Evolutionary conservation across 2,888 invertebrate species (phyloP).

Genomic region (Agonopterix subpropinquella): DNA sequence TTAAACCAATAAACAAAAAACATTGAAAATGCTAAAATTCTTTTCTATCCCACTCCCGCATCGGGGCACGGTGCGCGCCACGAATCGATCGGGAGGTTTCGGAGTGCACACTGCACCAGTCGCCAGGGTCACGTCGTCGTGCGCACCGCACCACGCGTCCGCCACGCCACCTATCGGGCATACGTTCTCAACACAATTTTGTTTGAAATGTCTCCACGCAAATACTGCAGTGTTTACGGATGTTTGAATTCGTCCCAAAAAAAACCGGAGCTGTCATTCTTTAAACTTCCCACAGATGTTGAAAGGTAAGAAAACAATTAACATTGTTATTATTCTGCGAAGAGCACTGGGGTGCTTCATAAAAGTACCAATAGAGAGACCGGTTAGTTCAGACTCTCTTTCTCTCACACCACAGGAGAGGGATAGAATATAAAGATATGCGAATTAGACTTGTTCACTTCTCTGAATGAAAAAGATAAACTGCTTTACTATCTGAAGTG

Average conservation of each 20-base stretch:
- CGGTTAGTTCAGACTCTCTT: no score
- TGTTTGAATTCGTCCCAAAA: not conserved
- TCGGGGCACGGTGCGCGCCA: no score
- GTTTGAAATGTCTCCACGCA: not conserved
- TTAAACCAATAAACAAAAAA: no score
- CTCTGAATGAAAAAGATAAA: no score
- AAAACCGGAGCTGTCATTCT: conserved; percentile 3
- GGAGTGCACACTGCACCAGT: no score
- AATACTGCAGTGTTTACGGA: conserved; percentile 1
- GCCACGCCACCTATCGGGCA: not conserved
- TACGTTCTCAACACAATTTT: not conserved
- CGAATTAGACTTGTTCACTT: no score
- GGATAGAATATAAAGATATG: no score
- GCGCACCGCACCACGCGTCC: not conserved
- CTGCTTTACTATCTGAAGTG: no score
- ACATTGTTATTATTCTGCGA: not conserved
- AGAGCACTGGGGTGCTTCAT: not conserved
- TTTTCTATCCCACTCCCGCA: no score
- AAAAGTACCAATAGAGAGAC: not conserved
- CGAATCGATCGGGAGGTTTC: no score
- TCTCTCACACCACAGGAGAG: no score
- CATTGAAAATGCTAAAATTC: no score
- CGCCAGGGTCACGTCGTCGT: not conserved
- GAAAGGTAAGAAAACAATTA: conserved; percentile 8
- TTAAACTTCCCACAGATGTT: conserved; percentile 1